Conservation (phyloP, 2,797 vertebrate genomes). For the Heliangelus exortis region DNA sequence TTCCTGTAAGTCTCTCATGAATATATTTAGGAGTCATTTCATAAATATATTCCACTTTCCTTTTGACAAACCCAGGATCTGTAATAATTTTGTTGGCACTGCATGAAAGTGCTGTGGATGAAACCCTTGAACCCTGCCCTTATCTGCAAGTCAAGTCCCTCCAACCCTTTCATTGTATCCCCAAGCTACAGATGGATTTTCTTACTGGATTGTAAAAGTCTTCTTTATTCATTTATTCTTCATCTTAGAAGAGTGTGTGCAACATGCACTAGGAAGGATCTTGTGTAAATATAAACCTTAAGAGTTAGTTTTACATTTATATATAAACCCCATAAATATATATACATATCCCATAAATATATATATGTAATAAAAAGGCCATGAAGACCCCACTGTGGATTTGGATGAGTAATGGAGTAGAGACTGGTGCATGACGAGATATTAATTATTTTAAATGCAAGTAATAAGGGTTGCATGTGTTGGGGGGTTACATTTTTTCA, state of each 20-base stretch:
- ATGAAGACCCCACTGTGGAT: not conserved
- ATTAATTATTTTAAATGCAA: not conserved
- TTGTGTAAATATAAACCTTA: not conserved
- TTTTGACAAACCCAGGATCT: slow-evolving; percentile 25
- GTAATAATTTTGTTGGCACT: not conserved
- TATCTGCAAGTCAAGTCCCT: not conserved
- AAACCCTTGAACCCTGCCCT: not conserved
- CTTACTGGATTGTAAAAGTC: not conserved
- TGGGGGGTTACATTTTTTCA: not conserved
- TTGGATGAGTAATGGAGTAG: rapidly evolving
- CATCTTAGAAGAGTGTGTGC: not conserved
- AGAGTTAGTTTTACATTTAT: not conserved
- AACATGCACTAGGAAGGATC: not conserved
- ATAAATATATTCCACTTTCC: slow-evolving; percentile 13
- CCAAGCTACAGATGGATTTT: not conserved
- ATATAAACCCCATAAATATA: too few relatives aligned
- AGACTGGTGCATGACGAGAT: not conserved
- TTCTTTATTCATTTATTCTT: not conserved
- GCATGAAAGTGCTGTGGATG: not conserved
- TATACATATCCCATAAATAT: too few relatives aligned
- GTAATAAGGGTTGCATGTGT: rapidly evolving
- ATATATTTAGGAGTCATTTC: slow-evolving; percentile 44
- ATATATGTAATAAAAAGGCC: not conserved
- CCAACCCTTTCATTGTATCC: not conserved
- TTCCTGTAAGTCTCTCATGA: slow-evolving; percentile 47